Evolutionary conservation across 2,797 vertebrate genomes (phyloP).

Genomic region (Cuniculus paca): DNA sequence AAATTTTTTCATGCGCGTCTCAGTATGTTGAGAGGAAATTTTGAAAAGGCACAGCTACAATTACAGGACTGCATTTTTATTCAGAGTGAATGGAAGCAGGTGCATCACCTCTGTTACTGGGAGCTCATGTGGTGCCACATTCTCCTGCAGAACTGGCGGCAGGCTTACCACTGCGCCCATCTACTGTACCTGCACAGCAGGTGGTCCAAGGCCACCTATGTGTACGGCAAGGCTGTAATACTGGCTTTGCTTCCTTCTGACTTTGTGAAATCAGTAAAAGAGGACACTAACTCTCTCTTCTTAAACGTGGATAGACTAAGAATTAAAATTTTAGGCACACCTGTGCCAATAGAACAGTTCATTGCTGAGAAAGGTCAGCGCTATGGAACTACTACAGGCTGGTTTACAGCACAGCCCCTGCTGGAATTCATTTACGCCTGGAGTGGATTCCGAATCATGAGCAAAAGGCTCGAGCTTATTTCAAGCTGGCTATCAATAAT

Average conservation of each 20-base stretch:
- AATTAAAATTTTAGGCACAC: constrained; percentile 72
- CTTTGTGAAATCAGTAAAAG: constrained; percentile 85
- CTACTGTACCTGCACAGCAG: constrained; percentile 91
- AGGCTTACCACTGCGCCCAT: constrained; percentile 90
- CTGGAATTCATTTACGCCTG: constrained; percentile 81
- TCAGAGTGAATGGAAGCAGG: constrained; percentile 92
- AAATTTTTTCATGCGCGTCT: constrained; percentile 92
- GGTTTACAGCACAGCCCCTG: constrained; percentile 77
- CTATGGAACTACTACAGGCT: constrained; percentile 59
- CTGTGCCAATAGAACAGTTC: constrained; percentile 79
- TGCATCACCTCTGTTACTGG: constrained; percentile 94
- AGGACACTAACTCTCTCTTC: constrained; percentile 90
- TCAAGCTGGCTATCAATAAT: constrained; percentile 77
- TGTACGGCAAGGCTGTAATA: constrained; percentile 91
- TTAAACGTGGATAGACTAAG: constrained; percentile 64
- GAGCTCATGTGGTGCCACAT: constrained; percentile 94
- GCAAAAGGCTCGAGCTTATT: constrained; percentile 73
- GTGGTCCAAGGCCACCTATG: constrained; percentile 92
- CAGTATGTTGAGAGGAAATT: constrained; percentile 91
- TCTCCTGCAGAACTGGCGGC: constrained; percentile 91
- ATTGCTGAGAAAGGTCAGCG: constrained; percentile 71
- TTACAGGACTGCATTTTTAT: constrained; percentile 90
- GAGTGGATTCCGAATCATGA: constrained; percentile 82
- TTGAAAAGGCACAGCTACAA: constrained; percentile 90
- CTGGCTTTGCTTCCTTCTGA: constrained; percentile 91